phyloP scores from a whole-genome alignment of 2,113 vertebrate species.

The Ginglymostoma cirratum region DNA sequence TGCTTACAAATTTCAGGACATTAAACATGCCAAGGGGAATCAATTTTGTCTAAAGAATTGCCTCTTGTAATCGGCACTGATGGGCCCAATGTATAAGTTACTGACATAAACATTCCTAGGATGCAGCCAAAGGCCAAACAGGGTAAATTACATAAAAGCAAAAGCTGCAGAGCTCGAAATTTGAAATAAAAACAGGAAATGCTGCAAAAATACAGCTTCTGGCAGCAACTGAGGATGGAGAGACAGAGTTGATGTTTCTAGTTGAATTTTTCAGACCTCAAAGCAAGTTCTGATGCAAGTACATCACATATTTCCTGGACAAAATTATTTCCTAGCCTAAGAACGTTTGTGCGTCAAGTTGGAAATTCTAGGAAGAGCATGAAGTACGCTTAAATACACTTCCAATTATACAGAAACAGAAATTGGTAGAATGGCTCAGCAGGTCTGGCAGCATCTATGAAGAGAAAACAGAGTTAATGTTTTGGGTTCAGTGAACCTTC shows the following conservation, averaged over 20 bases:
- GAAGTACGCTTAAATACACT: background rate
- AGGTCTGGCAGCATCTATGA: too few relatives aligned
- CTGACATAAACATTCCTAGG: constrained; percentile 46
- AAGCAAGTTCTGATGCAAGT: constrained; percentile 39
- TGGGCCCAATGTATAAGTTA: constrained; percentile 48
- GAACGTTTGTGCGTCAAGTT: background rate
- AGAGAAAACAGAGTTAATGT: too few relatives aligned
- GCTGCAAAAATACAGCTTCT: background rate
- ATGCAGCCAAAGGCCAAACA: constrained; percentile 57
- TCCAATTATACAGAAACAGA: too few relatives aligned
- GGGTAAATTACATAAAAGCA: constrained; percentile 51
- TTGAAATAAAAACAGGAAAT: background rate
- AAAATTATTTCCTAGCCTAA: constrained; percentile 43
- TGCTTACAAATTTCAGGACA: constrained; percentile 26
- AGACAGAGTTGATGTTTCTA: background rate
- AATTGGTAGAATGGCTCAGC: too few relatives aligned
- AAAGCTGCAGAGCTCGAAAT: background rate
- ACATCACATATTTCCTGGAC: constrained; percentile 58
- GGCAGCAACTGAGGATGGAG: background rate
- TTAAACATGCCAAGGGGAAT: background rate
- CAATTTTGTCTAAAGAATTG: constrained; percentile 22
- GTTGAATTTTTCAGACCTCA: background rate
- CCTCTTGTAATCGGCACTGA: constrained; percentile 45
- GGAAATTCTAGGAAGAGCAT: background rate
- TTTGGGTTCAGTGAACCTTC: too few relatives aligned